Evolutionary conservation across 2,113 vertebrate species (phyloP), one percentile per base, ranked within the genome.

Genomic region (Halcyon malimbica): DNA sequence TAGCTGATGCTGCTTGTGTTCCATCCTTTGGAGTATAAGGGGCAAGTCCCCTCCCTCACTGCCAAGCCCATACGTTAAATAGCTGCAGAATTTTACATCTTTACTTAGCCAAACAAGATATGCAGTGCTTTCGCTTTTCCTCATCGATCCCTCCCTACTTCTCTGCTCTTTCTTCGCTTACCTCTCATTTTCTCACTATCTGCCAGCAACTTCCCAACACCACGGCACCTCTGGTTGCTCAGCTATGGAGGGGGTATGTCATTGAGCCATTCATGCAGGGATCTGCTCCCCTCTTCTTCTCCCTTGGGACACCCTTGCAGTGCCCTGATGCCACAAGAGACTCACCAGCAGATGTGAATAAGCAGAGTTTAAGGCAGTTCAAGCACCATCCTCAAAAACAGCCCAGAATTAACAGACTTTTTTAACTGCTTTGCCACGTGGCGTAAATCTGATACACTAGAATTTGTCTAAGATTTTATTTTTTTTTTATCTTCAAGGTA

Each of bases 241-340:
- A 39, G 23, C 23, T 26, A 24, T 39, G 35, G 13, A n/a, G 41
- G 44, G 26, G 21, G 9, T 7, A 5, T 24, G n/a, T n/a, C 50
- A 44, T 5, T 2, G 6, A 11, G 53, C 28, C 5, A 1, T 33
- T 76, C 0, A 1, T 3, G 2, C 33, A 39, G 44, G 53, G 62
- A 60, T 3, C 2, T 6, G 10, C 23, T 54, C 33, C 39, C 25
- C 44, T 16, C 33, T 24, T 21, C 37, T 59, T 29, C 35, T 60
- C 68, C 28, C 4, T 1, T 1, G 13, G 68, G 67, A 46, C 1
- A 1, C 37, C 39, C 18, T 44, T 46, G 44, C 46, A 67, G 51
- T 2, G 2, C 16, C 56, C 28, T 3, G 1, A 2, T 0, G 3
- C 28, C 0, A 0, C 1, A 1, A n/a, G 16, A 74, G 15, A 68